These are phyloP conservation scores for Lithophane ornitopus DNA, from an alignment of 2,888 invertebrate genomes.

Conservation along the genomic window DNA sequence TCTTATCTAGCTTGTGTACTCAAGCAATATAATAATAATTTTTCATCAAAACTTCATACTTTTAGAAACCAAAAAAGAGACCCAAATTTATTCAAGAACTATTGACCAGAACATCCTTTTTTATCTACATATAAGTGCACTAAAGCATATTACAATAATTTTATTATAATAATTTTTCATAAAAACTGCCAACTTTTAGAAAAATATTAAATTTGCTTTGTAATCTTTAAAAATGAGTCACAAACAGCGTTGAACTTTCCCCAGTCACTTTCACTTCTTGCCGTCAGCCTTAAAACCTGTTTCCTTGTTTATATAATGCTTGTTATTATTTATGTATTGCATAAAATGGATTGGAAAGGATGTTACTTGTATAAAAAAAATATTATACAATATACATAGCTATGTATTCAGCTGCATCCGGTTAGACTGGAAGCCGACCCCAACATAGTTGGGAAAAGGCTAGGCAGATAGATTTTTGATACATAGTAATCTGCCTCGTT, in stretches of 20 bases:
- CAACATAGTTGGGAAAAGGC: too few relatives aligned
- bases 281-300: constrained; percentile 30
- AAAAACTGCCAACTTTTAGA: neutral
- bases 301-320: constrained; percentile 14
- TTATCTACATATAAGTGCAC: too few relatives aligned
- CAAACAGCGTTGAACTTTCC: neutral
- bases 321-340: constrained; percentile 34
- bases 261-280: constrained; percentile 28
- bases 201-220: too few relatives aligned
- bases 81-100: too few relatives aligned
- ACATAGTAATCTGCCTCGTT: too few relatives aligned
- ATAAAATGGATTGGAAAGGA: constrained; percentile 5
- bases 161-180: neutral
- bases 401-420: too few relatives aligned
- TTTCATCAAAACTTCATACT: neutral
- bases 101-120: too few relatives aligned
- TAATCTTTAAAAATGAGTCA: neutral
- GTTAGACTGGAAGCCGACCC: too few relatives aligned
- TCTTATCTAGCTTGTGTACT: neutral
- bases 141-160: too few relatives aligned
- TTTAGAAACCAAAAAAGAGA: too few relatives aligned
- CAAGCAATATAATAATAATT: neutral
- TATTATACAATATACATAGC: neutral
- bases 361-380: neutral
- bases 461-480: too few relatives aligned